These are phyloP conservation scores for Drosophila suzukii DNA, from an alignment of 1,140 invertebrate genomes.

Conservation along the genomic window DNA sequence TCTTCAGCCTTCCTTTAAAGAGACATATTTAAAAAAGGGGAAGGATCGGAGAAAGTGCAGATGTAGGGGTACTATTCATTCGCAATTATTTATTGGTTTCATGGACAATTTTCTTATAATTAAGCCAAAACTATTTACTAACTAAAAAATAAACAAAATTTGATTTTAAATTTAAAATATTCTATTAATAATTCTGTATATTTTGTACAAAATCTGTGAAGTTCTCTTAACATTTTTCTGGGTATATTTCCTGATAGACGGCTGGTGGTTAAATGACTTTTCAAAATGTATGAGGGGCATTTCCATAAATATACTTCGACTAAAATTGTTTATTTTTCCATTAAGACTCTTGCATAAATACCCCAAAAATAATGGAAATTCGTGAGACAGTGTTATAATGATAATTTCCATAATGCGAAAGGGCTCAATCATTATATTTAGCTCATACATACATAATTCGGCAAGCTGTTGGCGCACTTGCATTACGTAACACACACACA, in stretches of 20 bases:
- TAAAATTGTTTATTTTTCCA: background rate
- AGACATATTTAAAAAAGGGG: conserved; percentile 27
- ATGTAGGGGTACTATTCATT: background rate
- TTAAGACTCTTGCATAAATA: background rate
- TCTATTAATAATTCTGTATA: too few species aligned
- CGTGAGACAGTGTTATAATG: conserved; percentile 41
- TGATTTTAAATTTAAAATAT: too few species aligned
- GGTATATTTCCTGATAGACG: too few species aligned
- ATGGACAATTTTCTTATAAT: too few species aligned
- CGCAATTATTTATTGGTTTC: too few species aligned
- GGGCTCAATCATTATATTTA: conserved; percentile 43
- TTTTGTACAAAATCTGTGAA: too few species aligned
- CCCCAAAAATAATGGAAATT: background rate
- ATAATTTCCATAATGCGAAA: conserved; percentile 54
- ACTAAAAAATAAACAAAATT: too few species aligned
- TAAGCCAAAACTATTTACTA: too few species aligned
- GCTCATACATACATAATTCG: conserved; percentile 57
- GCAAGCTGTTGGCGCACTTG: conserved; percentile 66
- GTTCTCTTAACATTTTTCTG: too few species aligned
- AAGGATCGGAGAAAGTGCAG: background rate
- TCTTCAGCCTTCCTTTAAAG: background rate
- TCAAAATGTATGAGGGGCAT: too few species aligned
- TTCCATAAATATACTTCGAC: background rate
- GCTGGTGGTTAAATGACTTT: too few species aligned
- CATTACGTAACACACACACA: conserved; percentile 45